Conservation (phyloP, 1,140 invertebrate genomes). For the Cherax quadricarinatus region DNA sequence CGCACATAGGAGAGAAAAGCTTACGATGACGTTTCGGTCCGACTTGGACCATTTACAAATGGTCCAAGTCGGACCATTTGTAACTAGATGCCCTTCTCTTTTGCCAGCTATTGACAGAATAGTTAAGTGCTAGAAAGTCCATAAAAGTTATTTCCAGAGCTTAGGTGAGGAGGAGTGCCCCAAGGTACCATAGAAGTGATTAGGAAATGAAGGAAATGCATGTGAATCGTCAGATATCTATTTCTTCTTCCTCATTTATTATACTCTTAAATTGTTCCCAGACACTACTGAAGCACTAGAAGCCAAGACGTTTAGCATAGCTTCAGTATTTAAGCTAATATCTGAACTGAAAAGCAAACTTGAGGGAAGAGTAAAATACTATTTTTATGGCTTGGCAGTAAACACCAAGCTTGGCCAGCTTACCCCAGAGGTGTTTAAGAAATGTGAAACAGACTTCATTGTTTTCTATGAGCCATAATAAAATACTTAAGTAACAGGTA, state of each 20-base stretch:
- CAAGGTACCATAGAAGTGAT: no score
- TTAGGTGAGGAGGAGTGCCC: constrained; percentile 16
- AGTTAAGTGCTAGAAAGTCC: neutral
- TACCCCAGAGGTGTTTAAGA: neutral
- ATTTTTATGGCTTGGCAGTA: neutral
- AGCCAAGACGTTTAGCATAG: constrained; percentile 19
- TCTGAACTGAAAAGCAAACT: no score
- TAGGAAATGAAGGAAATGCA: neutral
- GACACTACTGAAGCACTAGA: constrained; percentile 37
- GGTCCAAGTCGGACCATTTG: no score
- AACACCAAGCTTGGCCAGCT: neutral
- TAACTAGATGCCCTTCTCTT: neutral
- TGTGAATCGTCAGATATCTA: constrained; percentile 15
- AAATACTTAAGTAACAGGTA: no score
- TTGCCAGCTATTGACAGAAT: no score
- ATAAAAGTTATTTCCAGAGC: constrained; percentile 32
- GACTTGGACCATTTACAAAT: no score
- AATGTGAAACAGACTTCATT: no score
- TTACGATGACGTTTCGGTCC: no score
- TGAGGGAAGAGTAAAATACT: no score
- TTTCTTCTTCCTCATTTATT: constrained; percentile 25
- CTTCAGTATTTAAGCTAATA: no score
- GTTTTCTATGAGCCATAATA: no score
- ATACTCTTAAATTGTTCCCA: constrained; percentile 19
- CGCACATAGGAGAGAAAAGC: no score